These are phyloP conservation scores for Geotrupes spiniger DNA, from an alignment of 2,888 invertebrate genomes.

Conservation along the genomic window DNA sequence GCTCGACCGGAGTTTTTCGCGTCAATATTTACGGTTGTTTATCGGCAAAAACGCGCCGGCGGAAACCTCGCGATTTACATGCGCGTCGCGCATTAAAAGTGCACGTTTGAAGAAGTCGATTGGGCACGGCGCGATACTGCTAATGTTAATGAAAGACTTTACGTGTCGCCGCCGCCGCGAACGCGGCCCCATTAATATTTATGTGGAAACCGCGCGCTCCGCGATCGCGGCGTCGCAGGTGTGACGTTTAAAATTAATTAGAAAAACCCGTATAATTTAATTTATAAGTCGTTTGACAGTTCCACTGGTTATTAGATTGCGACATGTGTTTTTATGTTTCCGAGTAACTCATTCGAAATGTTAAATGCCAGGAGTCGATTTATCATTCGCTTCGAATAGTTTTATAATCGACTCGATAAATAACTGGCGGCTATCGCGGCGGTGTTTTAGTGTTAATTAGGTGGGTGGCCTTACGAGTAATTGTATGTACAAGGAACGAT, in stretches of 20 bases:
- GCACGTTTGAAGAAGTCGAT: too few species aligned
- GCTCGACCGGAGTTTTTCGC: too few species aligned
- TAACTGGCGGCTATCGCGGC: background rate
- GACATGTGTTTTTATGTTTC: constrained; percentile 10
- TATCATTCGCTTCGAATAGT: constrained; percentile 1
- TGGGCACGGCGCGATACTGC: too few species aligned
- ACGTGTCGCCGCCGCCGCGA: background rate
- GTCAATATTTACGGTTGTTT: too few species aligned
- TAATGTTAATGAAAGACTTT: too few species aligned
- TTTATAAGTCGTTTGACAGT: constrained; percentile 6
- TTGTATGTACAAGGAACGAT: too few species aligned
- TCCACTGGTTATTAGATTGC: constrained; percentile 5
- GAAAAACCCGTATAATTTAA: constrained; percentile 1
- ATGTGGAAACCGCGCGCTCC: constrained; percentile 2
- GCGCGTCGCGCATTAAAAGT: too few species aligned
- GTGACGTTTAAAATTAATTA: constrained; percentile 20
- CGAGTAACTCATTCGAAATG: constrained; percentile 3
- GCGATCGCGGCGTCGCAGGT: constrained; percentile 9
- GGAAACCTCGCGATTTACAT: too few species aligned
- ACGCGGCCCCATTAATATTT: constrained; percentile 3
- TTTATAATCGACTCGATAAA: background rate
- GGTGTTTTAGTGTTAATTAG: constrained; percentile 1
- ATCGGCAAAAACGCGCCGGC: background rate
- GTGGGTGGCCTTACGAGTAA: constrained; percentile 1
- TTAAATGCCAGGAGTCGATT: constrained; percentile 4